phyloP scores from a whole-genome alignment of 2,888 invertebrate genomes.

The Tetramorium bicarinatum region DNA sequence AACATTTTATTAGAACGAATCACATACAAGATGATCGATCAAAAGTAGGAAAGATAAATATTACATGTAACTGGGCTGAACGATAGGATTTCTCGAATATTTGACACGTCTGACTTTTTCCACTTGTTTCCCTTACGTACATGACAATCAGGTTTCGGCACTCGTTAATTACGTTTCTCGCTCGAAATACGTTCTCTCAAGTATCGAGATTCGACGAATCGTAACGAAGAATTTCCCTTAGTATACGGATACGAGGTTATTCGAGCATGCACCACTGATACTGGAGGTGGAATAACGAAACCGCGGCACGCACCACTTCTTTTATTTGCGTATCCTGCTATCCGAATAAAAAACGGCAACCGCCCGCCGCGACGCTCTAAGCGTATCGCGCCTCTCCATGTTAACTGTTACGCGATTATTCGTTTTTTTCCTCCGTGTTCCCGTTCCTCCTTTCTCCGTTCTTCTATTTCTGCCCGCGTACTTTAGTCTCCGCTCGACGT shows the following conservation, averaged over 20 bases:
- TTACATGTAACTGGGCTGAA: neutral
- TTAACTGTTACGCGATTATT: conserved; percentile 52
- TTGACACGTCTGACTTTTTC: neutral
- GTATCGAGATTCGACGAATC: conserved; percentile 1
- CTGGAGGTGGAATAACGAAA: conserved; percentile 41
- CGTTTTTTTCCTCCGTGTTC: neutral
- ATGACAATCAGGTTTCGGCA: neutral
- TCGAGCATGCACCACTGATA: conserved; percentile 5
- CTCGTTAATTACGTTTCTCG: conserved; percentile 3
- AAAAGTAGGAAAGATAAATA: neutral
- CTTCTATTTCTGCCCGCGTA: neutral
- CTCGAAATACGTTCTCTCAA: neutral
- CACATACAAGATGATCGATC: neutral
- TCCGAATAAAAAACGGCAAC: conserved; percentile 50
- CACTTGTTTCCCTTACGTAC: neutral
- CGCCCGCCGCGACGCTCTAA: conserved; percentile 13
- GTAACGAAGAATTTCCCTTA: conserved; percentile 23
- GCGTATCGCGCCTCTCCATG: conserved; percentile 47
- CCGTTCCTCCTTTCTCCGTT: neutral
- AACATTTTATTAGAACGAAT: neutral
- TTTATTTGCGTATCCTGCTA: conserved; percentile 47
- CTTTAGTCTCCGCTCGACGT: conserved; percentile 6
- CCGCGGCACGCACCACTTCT: conserved; percentile 49
- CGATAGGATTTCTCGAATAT: neutral
- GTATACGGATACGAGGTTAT: neutral